phyloP scores from a whole-genome alignment of 2,797 vertebrate genomes.

The Lagothrix lagotricha region DNA sequence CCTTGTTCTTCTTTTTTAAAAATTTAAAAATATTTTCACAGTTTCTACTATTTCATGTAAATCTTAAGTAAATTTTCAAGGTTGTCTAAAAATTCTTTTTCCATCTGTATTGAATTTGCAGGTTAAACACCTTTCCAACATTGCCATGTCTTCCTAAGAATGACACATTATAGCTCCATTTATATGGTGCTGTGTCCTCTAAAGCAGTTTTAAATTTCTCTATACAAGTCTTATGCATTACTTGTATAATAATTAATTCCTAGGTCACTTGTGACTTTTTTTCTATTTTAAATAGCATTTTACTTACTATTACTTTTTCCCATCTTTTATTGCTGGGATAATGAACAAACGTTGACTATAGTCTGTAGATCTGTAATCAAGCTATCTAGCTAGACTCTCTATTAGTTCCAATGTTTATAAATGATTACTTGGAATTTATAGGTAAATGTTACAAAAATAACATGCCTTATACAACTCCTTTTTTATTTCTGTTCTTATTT shows the following conservation, averaged over 20 bases:
- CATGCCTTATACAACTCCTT: not conserved
- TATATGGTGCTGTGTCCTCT: not conserved
- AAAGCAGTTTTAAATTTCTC: not conserved
- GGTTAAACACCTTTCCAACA: not conserved
- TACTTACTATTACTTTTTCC: not conserved
- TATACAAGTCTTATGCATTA: not conserved
- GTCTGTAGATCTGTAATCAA: not conserved
- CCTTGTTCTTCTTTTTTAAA: not conserved
- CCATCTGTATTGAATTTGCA: not conserved
- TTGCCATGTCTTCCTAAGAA: not conserved
- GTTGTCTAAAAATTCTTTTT: not conserved
- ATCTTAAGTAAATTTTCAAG: not conserved
- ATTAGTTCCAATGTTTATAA: not conserved
- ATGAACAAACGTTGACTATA: not conserved
- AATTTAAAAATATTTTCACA: not conserved
- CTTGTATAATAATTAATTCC: not conserved
- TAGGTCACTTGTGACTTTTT: not conserved
- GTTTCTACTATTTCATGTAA: not conserved
- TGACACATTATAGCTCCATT: not conserved
- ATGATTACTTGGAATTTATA: not conserved
- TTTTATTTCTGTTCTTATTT: not conserved
- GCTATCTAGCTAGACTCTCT: not conserved
- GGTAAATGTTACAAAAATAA: not conserved
- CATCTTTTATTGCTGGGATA: not conserved
- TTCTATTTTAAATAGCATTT: not conserved